Percentiles rank a stretch among this genome's conserved stretches.
phyloP scores from a whole-genome alignment of 2,888 invertebrate genomes.

The Aleiodes testaceus region DNA sequence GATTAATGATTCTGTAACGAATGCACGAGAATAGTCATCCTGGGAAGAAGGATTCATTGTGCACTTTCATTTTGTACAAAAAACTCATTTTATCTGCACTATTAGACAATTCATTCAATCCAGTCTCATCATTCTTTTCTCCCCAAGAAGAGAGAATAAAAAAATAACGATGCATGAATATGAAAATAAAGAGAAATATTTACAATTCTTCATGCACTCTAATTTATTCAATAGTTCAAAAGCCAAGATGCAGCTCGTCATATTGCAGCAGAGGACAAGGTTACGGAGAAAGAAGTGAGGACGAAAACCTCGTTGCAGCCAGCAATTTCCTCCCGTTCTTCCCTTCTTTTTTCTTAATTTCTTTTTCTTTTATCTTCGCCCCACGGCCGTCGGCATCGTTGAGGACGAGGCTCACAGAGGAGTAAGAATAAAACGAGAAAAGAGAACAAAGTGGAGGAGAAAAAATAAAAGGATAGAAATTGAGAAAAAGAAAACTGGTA shows the following conservation, averaged over 20 bases:
- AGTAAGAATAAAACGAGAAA: slow-evolving; percentile 28
- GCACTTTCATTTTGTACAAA: no score
- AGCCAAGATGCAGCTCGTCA: neutral
- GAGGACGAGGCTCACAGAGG: neutral
- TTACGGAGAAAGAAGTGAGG: neutral
- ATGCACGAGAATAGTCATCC: no score
- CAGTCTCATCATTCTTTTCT: neutral
- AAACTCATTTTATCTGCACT: no score
- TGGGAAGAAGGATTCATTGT: no score
- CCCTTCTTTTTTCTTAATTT: slow-evolving; percentile 16
- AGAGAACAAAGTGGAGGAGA: neutral
- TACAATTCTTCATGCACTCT: neutral
- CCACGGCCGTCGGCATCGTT: slow-evolving; percentile 32
- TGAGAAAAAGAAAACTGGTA: neutral
- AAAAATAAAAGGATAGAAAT: slow-evolving; percentile 20
- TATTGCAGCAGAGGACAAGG: neutral
- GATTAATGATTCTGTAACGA: no score
- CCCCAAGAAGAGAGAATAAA: neutral
- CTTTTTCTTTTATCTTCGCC: neutral
- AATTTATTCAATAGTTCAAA: neutral
- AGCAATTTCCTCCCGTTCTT: slow-evolving; percentile 41
- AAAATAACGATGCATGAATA: neutral
- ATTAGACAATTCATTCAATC: neutral
- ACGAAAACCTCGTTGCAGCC: slow-evolving; percentile 34
- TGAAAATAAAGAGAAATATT: neutral